These are phyloP conservation scores for Synchiropus splendidus DNA, from an alignment of 2,113 vertebrate species.

Conservation along the genomic window DNA sequence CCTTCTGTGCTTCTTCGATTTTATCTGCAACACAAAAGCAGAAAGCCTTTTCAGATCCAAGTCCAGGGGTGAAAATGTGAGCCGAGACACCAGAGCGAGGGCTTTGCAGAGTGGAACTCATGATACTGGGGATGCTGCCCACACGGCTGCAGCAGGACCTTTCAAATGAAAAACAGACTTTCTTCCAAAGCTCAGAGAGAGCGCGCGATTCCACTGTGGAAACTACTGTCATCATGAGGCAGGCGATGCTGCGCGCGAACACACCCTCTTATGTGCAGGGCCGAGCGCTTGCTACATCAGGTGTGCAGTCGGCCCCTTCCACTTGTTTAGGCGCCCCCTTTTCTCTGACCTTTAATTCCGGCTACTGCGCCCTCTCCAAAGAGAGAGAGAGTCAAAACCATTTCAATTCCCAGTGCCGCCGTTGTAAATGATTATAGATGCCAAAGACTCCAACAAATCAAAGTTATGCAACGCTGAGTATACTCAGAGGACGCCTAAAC, in stretches of 20 bases:
- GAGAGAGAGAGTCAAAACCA: constrained; percentile 12
- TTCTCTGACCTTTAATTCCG: too few relatives aligned
- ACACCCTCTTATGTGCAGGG: too few relatives aligned
- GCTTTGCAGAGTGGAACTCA: constrained; percentile 22
- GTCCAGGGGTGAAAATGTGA: constrained; percentile 1
- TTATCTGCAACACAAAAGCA: constrained; percentile 77
- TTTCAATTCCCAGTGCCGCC: too few relatives aligned
- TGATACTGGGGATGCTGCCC: constrained; percentile 35
- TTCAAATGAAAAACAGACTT: constrained; percentile 51
- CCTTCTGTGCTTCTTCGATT: constrained; percentile 98
- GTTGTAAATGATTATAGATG: too few relatives aligned
- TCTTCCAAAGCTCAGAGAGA: constrained; percentile 36
- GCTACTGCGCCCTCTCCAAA: too few relatives aligned
- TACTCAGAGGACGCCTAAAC: constrained; percentile 10
- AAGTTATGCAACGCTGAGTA: constrained; percentile 34
- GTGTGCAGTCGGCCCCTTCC: constrained; percentile 4
- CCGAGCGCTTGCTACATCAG: too few relatives aligned
- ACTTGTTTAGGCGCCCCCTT: too few relatives aligned
- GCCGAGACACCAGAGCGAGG: constrained; percentile 4
- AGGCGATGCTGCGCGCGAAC: neutral
- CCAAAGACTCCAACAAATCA: constrained; percentile 29
- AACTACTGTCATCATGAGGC: constrained; percentile 28
- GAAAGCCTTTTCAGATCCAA: constrained; percentile 23
- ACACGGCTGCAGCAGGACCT: constrained; percentile 29
- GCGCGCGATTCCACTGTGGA: constrained; percentile 35